Conservation (phyloP, 2,113 vertebrate genomes). For the Chamaea fasciata region DNA sequence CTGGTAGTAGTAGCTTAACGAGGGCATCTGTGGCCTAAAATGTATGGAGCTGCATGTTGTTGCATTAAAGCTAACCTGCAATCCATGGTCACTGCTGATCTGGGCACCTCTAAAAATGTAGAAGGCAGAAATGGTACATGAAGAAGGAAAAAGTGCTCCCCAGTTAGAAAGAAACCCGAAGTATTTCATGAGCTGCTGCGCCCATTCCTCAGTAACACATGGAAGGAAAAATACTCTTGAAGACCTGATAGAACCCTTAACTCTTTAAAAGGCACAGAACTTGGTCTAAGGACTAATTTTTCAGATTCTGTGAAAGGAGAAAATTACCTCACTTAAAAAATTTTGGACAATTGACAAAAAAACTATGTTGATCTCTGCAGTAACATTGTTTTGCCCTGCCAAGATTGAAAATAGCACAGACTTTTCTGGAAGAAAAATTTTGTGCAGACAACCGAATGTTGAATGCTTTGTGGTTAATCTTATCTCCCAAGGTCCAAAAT, state of each 20-base stretch:
- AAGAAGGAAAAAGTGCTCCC: neutral
- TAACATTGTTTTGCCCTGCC: neutral
- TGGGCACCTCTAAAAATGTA: neutral
- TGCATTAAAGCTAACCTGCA: neutral
- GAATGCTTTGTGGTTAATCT: neutral
- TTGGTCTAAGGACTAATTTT: neutral
- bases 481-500: neutral
- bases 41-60: neutral
- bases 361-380: neutral
- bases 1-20: neutral
- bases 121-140: neutral
- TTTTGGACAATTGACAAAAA: neutral
- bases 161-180: neutral
- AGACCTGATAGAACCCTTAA: neutral
- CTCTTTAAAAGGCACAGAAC: neutral
- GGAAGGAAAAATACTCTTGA: neutral
- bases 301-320: neutral
- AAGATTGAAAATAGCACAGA: neutral
- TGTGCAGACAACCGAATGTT: neutral
- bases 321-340: neutral
- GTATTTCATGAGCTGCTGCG: neutral
- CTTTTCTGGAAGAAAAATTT: neutral
- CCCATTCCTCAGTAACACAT: neutral
- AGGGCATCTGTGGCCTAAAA: neutral
- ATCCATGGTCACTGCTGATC: neutral